Evolutionary conservation across 2,888 invertebrate genomes (phyloP), one percentile per base, ranked within the genome.

Genomic region (Heliconius cydno): DNA sequence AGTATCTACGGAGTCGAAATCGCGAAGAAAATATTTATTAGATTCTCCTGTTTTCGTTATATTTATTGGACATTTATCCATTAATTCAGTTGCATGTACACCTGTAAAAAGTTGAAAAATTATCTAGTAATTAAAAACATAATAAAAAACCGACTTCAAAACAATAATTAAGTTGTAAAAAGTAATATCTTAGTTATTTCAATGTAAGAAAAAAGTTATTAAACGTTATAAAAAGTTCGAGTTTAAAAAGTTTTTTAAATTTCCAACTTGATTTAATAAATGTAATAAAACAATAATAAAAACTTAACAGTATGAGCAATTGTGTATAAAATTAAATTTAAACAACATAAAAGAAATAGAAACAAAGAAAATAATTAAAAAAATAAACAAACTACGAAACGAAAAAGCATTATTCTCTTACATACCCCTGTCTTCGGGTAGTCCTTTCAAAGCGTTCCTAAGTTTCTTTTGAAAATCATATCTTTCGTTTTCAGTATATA

Each of bases 1-100:
- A 22, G 90, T 87, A 65, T 91, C 86, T 46, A 92, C 87, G 6
- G 88, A 85, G n/a, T 90, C 87, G 79, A 87, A 90, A 79, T 92
- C 90, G 22, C 86, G 80, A 52, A 84, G 34, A 79, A 90, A 90
- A 13, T 89, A 77, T 2, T 84, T 76, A n/a, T 83, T 80, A 10
- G 84, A 78, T 12, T 82, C 74, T 13, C 76, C 76, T 0, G 82
- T 78, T 3, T 84, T 83, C n/a, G 85, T 75, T 1, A 84, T 85
- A 22, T 84, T 84, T 30, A 88, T 80, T 5, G 84, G 84, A 12
- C 86, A 78, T 63, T 84, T 81, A 72, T 82, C 77, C n/a, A 86
- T 80, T 25, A 88, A 76, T 7, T 78, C 41, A 9, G 80, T 76
- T 12, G 84, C 70, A 9, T 83, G 81, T 1, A 88, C 83, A 34